Evolutionary conservation across 2,113 vertebrate species (phyloP).

Genomic region (Microtus ochrogaster): DNA sequence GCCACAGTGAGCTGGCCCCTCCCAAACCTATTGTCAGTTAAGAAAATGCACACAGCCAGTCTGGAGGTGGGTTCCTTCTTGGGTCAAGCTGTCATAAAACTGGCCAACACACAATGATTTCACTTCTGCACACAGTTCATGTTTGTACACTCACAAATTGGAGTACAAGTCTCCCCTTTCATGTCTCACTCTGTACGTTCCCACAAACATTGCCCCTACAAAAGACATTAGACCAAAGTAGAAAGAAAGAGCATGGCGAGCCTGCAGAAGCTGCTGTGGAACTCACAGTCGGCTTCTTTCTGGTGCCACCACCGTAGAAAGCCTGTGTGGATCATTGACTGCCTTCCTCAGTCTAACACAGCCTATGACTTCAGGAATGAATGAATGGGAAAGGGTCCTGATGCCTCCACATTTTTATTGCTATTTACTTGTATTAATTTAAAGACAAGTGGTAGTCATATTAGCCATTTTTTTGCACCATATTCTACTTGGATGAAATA

Average conservation of each 20-base stretch:
- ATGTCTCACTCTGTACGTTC: background rate
- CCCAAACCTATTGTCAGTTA: background rate
- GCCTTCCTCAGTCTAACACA: background rate
- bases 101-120: conserved; percentile 32
- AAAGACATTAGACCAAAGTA: conserved; percentile 35
- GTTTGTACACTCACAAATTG: background rate
- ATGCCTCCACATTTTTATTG: background rate
- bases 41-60: background rate
- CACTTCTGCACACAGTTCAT: conserved; percentile 76
- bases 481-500: conserved; percentile 50
- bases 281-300: background rate
- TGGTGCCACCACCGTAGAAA: background rate
- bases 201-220: conserved; percentile 38
- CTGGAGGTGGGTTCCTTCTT: background rate
- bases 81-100: background rate
- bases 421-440: conserved; percentile 14
- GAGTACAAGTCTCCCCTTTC: background rate
- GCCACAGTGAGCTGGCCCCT: background rate
- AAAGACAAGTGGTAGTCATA: background rate
- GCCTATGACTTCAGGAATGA: background rate
- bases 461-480: background rate
- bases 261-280: background rate
- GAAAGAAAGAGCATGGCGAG: background rate
- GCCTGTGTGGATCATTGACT: background rate
- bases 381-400: background rate